Conservation (phyloP, 1,140 invertebrate species). For the Ceratitis capitata region DNA sequence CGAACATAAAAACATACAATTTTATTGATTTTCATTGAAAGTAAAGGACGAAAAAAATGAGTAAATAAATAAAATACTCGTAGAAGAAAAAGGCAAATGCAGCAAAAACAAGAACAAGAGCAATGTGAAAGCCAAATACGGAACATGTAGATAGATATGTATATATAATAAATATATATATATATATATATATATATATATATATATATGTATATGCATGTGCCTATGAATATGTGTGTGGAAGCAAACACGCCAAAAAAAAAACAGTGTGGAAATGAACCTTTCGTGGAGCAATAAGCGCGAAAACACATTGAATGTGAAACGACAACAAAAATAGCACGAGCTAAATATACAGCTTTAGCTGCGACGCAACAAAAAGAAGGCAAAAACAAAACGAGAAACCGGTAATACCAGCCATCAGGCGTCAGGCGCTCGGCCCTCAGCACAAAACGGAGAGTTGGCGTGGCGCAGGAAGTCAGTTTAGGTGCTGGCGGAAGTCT, state of each 20-base stretch:
- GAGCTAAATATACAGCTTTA: neutral
- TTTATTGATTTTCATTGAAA: constrained; percentile 41
- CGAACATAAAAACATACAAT: neutral
- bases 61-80: neutral
- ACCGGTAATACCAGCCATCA: neutral
- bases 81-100: neutral
- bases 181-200: neutral
- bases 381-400: neutral
- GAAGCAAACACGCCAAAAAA: neutral
- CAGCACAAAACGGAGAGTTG: neutral
- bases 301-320: constrained; percentile 21
- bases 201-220: neutral
- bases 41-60: neutral
- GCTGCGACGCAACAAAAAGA: neutral
- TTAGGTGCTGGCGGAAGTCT: constrained; percentile 25
- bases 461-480: constrained; percentile 19
- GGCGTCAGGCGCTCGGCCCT: neutral
- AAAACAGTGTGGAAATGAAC: neutral
- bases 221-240: neutral
- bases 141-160: neutral
- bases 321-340: neutral
- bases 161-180: neutral
- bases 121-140: neutral
- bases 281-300: neutral
- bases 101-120: neutral